Evolutionary conservation across 2,888 invertebrate species (phyloP), one percentile per base, ranked within the genome.

Genomic region (Drosophila anceps): DNA sequence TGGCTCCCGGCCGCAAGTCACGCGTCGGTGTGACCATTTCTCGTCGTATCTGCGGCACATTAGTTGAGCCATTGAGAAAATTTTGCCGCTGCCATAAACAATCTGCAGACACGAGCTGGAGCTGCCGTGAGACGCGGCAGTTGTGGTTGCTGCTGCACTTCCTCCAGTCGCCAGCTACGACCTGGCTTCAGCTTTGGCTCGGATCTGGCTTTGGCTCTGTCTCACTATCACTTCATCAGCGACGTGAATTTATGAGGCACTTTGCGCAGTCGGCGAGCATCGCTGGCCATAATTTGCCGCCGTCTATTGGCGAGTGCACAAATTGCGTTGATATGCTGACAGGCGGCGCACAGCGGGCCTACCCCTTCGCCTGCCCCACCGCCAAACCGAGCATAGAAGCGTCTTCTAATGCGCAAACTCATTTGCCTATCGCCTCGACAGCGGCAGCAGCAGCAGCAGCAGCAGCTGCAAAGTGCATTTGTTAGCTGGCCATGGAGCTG

Each of bases 191-290:
- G 9, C 68, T 73, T 27, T 39, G 18, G 18, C 59, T 43, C 13
- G 8, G 29, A 50, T 50, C 50, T 54, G 13, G 46, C 41, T 55
- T 13, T 57, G 39, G 29, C 69, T 63, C 60, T 61, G 67, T 51
- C 72, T 61, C 73, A 82, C 87, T 87, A 88, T 87, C 86, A 84
- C 84, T 86, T 84, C 84, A 88, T 88, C 87, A 88, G 84, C 84
- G 86, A 86, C 88, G 86, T 86, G 82, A 87, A 87, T 87, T 87
- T 87, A 87, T 88, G 84, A 86, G 84, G 87, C 87, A 87, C 87
- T 88, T 88, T 88, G 84, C 85, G 67, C 75, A 82, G 76, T 81
- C 83, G 84, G 84, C 83, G 82, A 80, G 81, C 85, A 73, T 76
- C 75, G 79, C 76, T 82, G 84, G 81, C 82, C 82, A 86, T 86